Percentiles rank a stretch among this genome's conserved stretches.
Conservation (phyloP, 2,797 vertebrate species). For the Hemibagrus guttatus region DNA sequence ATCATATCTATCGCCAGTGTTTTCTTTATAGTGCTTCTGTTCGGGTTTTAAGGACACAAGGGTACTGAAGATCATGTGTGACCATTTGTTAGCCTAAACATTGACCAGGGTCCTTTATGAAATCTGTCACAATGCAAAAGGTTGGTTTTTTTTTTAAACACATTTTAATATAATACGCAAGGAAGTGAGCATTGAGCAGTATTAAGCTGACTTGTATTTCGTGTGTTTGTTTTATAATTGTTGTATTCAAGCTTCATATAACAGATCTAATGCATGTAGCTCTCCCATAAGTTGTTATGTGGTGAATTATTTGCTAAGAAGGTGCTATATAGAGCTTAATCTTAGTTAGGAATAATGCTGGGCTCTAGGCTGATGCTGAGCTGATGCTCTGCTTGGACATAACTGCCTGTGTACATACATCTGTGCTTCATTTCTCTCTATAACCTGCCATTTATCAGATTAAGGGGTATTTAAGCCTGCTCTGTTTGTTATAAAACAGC, state of each 20-base stretch:
- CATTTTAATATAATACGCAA: not conserved
- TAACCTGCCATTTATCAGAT: slow-evolving; percentile 1
- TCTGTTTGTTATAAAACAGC: slow-evolving; percentile 14
- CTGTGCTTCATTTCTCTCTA: not conserved
- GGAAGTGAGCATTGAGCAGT: not conserved
- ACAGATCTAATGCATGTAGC: not conserved
- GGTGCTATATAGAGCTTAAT: not conserved
- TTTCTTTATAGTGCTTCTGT: not conserved
- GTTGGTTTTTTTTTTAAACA: not conserved
- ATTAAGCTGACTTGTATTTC: not conserved
- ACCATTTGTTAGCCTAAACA: too few species aligned
- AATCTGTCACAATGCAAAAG: not conserved
- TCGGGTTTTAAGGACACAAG: not conserved
- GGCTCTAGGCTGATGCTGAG: too few species aligned
- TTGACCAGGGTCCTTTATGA: not conserved
- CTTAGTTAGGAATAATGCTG: not conserved
- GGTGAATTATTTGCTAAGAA: not conserved
- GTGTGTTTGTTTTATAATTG: not conserved
- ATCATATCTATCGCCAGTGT: too few species aligned
- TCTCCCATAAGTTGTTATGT: not conserved
- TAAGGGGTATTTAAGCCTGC: not conserved
- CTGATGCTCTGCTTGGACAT: not conserved
- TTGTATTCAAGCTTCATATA: not conserved
- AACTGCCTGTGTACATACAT: not conserved
- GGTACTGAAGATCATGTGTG: not conserved